A percentile compares a stretch with the other conserved stretches of the same genome.
Conservation (phyloP, 2,113 vertebrate genomes). For the Girardinichthys multiradiatus region DNA sequence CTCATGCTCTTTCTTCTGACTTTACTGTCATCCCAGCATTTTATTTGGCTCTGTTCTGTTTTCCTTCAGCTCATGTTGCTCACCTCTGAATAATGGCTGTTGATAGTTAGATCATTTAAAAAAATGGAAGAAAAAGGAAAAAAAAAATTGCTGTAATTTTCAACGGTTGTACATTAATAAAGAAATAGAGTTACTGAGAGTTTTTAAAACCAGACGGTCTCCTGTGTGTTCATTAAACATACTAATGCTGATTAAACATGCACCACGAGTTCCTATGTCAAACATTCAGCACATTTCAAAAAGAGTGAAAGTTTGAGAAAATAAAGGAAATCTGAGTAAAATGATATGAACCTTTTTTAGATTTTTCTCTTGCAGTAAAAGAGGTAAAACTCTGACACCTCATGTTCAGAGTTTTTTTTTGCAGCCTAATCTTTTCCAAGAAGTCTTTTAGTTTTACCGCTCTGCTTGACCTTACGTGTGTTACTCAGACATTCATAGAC, state of each 20-base stretch:
- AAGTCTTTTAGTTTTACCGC: constrained; percentile 22
- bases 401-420: constrained; percentile 14
- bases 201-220: constrained; percentile 82
- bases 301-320: not conserved
- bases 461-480: constrained; percentile 1
- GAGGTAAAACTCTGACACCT: not conserved
- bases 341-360: too few species aligned
- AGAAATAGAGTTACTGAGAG: constrained; percentile 86
- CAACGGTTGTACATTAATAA: constrained; percentile 87
- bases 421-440: constrained; percentile 30
- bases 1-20: constrained; percentile 28
- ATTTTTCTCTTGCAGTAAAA: not conserved
- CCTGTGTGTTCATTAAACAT: constrained; percentile 70
- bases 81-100: constrained; percentile 77
- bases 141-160: constrained; percentile 83
- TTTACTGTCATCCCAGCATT: constrained; percentile 5
- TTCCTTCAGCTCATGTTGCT: constrained; percentile 60
- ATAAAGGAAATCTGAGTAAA: too few species aligned
- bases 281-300: not conserved
- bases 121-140: constrained; percentile 48
- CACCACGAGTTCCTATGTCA: not conserved
- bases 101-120: constrained; percentile 75
- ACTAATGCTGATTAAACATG: not conserved
- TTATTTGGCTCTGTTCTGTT: constrained; percentile 46
- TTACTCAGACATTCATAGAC: constrained; percentile 25